Evolutionary conservation across 1,140 invertebrate species (phyloP).

Genomic region (Aporrectodea caliginosa): DNA sequence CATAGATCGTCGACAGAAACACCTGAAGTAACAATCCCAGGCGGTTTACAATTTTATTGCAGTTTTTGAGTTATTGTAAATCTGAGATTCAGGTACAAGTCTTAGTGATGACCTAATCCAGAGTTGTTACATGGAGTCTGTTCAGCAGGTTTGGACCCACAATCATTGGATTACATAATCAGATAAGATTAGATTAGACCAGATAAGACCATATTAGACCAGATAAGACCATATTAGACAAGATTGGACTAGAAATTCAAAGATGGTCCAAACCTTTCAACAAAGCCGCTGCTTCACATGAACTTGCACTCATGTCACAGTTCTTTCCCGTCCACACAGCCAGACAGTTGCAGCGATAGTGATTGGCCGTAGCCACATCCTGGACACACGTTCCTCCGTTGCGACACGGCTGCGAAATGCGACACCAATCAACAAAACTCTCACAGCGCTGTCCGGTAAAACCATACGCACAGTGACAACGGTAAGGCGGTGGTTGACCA

Average conservation of each 20-base stretch:
- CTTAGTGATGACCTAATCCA: constrained; percentile 38
- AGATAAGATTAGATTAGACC: neutral
- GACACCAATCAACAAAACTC: constrained; percentile 83
- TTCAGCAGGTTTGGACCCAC: constrained; percentile 40
- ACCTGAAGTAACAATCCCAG: too few species aligned
- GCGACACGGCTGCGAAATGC: constrained; percentile 28
- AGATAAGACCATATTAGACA: too few species aligned
- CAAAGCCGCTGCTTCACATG: constrained; percentile 4
- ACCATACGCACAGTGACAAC: constrained; percentile 73
- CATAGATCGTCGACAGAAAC: constrained; percentile 66
- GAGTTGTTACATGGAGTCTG: too few species aligned
- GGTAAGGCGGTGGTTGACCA: constrained; percentile 18
- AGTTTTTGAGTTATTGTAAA: neutral
- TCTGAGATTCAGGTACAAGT: constrained; percentile 30
- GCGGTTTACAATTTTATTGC: neutral
- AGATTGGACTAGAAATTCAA: too few species aligned
- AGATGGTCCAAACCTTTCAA: constrained; percentile 11
- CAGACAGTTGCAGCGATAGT: neutral
- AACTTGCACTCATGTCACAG: constrained; percentile 4
- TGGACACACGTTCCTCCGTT: constrained; percentile 36
- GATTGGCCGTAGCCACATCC: constrained; percentile 26
- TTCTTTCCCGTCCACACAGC: neutral
- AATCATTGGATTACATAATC: neutral
- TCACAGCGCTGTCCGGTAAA: constrained; percentile 93
- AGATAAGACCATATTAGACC: neutral